phyloP scores from a whole-genome alignment of 23 tunicate genomes.

The Ascidia mentula region DNA sequence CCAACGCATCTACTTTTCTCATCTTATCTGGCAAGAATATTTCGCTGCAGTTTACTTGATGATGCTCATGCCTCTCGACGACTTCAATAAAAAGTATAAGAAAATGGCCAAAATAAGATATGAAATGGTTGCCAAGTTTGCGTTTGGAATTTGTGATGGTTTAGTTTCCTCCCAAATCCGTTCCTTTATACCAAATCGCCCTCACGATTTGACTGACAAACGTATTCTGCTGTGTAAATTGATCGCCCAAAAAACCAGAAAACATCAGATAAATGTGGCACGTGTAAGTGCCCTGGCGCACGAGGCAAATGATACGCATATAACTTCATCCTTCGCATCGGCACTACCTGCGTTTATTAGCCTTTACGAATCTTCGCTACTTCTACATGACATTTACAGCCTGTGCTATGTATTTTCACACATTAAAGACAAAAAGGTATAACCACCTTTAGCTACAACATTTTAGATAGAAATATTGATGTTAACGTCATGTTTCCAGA shows the following conservation, averaged over 20 bases:
- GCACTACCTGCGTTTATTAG: not conserved
- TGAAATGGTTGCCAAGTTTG: constrained; percentile 2
- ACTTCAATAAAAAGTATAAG: not conserved
- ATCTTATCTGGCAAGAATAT: not conserved
- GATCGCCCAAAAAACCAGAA: too few relatives aligned
- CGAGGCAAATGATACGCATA: not conserved
- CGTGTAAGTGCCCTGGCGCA: not conserved
- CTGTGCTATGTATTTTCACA: not conserved
- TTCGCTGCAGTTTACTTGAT: not conserved
- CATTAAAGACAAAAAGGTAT: not conserved
- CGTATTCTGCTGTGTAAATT: not conserved
- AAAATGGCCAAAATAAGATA: not conserved
- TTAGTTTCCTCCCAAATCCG: not conserved
- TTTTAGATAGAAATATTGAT: too few relatives aligned
- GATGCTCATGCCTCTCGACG: not conserved
- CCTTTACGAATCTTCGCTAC: not conserved
- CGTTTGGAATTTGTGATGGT: not conserved
- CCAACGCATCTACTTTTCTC: not conserved
- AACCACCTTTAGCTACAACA: too few relatives aligned
- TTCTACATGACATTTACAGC: not conserved
- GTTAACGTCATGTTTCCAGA: too few relatives aligned
- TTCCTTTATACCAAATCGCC: not conserved
- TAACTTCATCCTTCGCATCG: not conserved
- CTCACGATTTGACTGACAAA: not conserved
- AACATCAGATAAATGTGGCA: too few relatives aligned